Evolutionary conservation across 37 sponge, comb jelly and placozoan species (phyloP), one percentile per base, ranked within the genome.

Genomic region (Hexactinellida sp.): DNA sequence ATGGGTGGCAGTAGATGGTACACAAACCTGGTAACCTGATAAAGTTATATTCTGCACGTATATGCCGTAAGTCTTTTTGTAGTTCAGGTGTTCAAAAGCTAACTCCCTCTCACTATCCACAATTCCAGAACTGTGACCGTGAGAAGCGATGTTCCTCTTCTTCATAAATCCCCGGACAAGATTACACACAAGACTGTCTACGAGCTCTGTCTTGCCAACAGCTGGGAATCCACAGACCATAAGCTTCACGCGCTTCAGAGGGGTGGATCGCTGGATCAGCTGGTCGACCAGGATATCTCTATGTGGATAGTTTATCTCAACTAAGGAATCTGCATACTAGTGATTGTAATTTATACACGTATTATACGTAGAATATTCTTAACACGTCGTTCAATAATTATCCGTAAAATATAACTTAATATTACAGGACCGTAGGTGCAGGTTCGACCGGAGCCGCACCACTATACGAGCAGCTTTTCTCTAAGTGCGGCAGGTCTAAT

Each of bases 131-230:
- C 76, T 63, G 30, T 63, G 76, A n/a, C 76, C 76, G 13, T 63
- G 76, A 32, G 76, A 63, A n/a, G 19, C 13, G 34, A 63, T 63
- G 34, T 63, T 63, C 30, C 76, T 63, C 30, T n/a, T 63, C 76
- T 63, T 63, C 76, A 63, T 23, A n/a, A 63, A 63, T 21, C 76
- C 76, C 13, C 76, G 3, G 28, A 63, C 76, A 10, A 63, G 13
- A 28, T 10, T 63, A 87, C 89, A 88, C 85, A 89, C 90, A 37
- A 95, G 86, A 19, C 93, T 91, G 84, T 84, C 54, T 55, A 95
- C 82, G 24, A 95, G 93, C 51, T 89, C 91, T 38, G 91, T 90
- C 82, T 95, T 95, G 1, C 95, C 95, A n/a, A 92, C 93, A 35
- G 90, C 93, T 28, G 93, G 55, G 7, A 55, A 87, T 24, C 95